phyloP scores from a whole-genome alignment of 2,888 invertebrate species.

The Pachycephus smyrnensis region DNA sequence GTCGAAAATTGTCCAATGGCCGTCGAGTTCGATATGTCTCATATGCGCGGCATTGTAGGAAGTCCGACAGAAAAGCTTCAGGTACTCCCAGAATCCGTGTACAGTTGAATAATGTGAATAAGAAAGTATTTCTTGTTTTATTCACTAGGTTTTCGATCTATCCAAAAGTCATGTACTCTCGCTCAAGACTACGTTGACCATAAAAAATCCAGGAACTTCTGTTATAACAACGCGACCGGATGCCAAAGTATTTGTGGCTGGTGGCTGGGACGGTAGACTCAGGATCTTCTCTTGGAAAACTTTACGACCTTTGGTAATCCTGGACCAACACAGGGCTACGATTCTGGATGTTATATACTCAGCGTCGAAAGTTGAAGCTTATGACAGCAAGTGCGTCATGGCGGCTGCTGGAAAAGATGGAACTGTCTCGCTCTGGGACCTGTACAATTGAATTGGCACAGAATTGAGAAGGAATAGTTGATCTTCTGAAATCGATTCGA shows the following conservation, averaged over 20 bases:
- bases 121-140: background rate
- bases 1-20: conserved; percentile 77
- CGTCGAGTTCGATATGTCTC: conserved; percentile 77
- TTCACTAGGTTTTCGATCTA: conserved; percentile 52
- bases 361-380: conserved; percentile 73
- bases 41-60: conserved; percentile 77
- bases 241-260: conserved; percentile 79
- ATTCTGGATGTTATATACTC: conserved; percentile 82
- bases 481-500: background rate
- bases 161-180: conserved; percentile 51
- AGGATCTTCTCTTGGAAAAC: conserved; percentile 85
- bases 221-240: conserved; percentile 77
- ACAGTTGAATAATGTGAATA: background rate
- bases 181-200: conserved; percentile 69
- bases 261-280: conserved; percentile 82
- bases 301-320: conserved; percentile 77
- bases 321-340: conserved; percentile 79
- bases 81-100: conserved; percentile 67
- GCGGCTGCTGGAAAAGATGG: conserved; percentile 82
- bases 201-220: conserved; percentile 82
- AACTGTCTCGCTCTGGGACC: conserved; percentile 82
- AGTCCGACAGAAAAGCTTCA: conserved; percentile 74
- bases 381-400: conserved; percentile 80
- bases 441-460: conserved; percentile 73
- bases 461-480: background rate